These are phyloP conservation scores for Sorex maritimensis DNA, from an alignment of 2,797 vertebrate genomes.

Conservation along the genomic window DNA sequence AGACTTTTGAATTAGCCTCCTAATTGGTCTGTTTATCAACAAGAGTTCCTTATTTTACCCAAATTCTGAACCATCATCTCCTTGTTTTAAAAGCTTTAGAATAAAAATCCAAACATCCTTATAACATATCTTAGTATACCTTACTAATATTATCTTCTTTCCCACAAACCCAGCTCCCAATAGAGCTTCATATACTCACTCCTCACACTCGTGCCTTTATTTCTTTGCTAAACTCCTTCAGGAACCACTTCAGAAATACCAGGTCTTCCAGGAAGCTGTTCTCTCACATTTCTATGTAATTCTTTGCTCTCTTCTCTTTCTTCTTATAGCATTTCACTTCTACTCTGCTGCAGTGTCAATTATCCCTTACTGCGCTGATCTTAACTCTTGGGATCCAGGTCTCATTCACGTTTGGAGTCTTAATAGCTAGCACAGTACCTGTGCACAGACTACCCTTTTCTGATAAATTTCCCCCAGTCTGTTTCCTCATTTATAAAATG, in stretches of 20 bases:
- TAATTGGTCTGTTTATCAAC: not conserved
- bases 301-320: not conserved
- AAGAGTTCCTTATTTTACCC: not conserved
- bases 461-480: not conserved
- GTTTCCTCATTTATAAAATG: constrained; percentile 54
- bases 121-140: not conserved
- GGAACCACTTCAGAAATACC: constrained; percentile 5
- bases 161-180: not conserved
- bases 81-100: not conserved
- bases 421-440: not conserved
- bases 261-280: not conserved
- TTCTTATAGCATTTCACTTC: not conserved
- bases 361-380: not conserved
- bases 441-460: not conserved
- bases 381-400: not conserved
- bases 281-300: not conserved
- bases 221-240: constrained; percentile 3
- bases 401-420: not conserved
- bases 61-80: not conserved
- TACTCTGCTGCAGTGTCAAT: not conserved
- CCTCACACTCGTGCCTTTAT: not conserved
- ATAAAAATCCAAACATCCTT: constrained; percentile 23
- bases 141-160: not conserved
- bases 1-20: not conserved
- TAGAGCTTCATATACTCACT: not conserved